Percentiles rank a stretch among this genome's conserved stretches.
These are phyloP conservation scores for Theodoxus fluviatilis DNA, from an alignment of 2,888 invertebrate genomes.

Conservation along the genomic window DNA sequence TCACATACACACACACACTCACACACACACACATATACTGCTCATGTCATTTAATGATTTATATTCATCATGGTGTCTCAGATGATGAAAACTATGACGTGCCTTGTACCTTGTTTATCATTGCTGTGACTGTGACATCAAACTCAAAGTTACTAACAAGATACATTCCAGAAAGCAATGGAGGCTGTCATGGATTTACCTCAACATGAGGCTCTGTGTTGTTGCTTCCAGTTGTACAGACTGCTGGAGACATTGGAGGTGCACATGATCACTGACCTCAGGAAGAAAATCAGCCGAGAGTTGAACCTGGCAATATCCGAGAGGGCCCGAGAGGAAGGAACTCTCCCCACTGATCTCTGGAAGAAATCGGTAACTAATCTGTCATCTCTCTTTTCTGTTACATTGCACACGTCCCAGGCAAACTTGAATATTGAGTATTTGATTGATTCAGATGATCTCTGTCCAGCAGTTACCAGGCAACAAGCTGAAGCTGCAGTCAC, in stretches of 20 bases:
- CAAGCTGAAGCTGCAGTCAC: no score
- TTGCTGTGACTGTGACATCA: not conserved
- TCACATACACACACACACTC: no score
- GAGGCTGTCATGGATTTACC: no score
- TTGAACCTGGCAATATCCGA: conserved; percentile 61
- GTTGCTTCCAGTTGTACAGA: conserved; percentile 50
- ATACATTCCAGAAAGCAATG: not conserved
- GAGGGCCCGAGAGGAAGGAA: conserved; percentile 61
- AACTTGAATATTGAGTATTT: no score
- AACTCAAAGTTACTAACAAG: not conserved
- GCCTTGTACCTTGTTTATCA: not conserved
- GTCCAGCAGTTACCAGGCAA: no score
- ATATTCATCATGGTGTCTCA: not conserved
- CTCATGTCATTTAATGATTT: not conserved
- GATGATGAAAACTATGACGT: no score
- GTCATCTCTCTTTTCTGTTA: no score
- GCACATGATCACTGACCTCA: conserved; percentile 60
- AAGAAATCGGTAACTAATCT: conserved; percentile 62
- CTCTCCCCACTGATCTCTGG: conserved; percentile 66
- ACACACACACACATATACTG: not conserved
- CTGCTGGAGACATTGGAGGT: conserved; percentile 60
- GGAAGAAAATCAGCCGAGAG: conserved; percentile 57
- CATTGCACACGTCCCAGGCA: no score
- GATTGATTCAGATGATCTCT: no score
- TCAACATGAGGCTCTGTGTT: no score